Evolutionary conservation across 2,113 vertebrate genomes (phyloP), one percentile per base, ranked within the genome.

Genomic region (Meleagris gallopavo): DNA sequence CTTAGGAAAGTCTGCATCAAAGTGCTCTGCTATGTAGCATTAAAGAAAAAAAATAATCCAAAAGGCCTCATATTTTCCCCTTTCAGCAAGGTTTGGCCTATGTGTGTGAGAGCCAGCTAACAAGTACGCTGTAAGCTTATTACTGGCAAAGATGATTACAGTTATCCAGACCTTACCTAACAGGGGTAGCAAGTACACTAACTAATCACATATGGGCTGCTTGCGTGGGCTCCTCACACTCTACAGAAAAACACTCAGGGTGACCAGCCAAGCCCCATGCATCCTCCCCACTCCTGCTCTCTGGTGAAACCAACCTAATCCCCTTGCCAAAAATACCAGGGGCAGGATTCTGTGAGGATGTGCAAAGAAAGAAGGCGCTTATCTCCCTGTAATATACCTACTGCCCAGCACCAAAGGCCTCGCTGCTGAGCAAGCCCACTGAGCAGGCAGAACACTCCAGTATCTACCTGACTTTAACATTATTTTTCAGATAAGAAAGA

Each of bases 151-250:
- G 62, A 22, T 25, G 46, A 38, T 6, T 21, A 29, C 83, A 69
- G 5, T 34, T 10, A 41, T n/a, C 34, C 83, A 80, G 86, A n/a
- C 8, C 72, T 65, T 34, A 55, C 10, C 15, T 43, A 54, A 58
- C 0, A 8, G 0, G 19, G 15, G 41, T 2, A 38, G 82, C 2
- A 3, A 88, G 38, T 52, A 54, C 0, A 0, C 38, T 36, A 58
- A 29, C 36, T 32, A 2, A 34, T 34, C 60, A 54, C 29, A 38
- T n/a, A 34, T 13, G 15, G 3, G 79, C 75, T 73, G 48, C 43
- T 29, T 0, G 6, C 62, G 62, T 61, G 40, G 32, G 70, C 36
- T 79, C 58, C 62, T 72, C 1, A 0, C 55, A 54, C 43, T 90
- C 55, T n/a, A 22, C 0, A 0, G 60, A 46, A 67, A 67, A 50